Percentiles rank a stretch among this genome's conserved stretches.
Evolutionary conservation across 2,888 invertebrate genomes (phyloP).

Genomic region (Zaprionus lineosus): DNA sequence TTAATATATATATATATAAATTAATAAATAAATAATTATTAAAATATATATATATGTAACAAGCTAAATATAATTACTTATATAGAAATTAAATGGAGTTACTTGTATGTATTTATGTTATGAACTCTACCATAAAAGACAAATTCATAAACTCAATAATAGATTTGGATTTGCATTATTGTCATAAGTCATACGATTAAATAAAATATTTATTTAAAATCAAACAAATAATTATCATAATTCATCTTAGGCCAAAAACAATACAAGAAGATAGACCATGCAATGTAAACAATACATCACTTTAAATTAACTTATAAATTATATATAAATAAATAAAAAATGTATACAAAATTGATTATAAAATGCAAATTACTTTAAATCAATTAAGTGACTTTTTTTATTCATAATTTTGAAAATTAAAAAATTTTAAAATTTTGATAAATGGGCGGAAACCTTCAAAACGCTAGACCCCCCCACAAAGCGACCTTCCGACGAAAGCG

Average conservation of each 20-base stretch:
- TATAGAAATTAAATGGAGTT: constrained; percentile 31
- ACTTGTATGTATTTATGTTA: constrained; percentile 42
- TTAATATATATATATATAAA: constrained; percentile 14
- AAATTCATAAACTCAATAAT: constrained; percentile 8
- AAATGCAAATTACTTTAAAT: constrained; percentile 1
- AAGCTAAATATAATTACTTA: too few relatives aligned
- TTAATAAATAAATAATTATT: constrained; percentile 5
- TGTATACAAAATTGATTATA: constrained; percentile 36
- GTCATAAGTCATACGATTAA: constrained; percentile 37
- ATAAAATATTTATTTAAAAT: constrained; percentile 20
- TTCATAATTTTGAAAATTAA: too few relatives aligned
- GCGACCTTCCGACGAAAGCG: too few relatives aligned
- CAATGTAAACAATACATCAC: constrained; percentile 67
- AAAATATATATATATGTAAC: constrained; percentile 4
- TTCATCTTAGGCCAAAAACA: constrained; percentile 48
- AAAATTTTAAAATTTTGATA: too few relatives aligned
- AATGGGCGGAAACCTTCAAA: too few relatives aligned
- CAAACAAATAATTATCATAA: constrained; percentile 9
- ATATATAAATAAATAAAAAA: constrained; percentile 54
- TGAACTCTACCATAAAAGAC: constrained; percentile 12
- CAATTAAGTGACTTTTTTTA: too few relatives aligned
- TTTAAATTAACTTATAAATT: constrained; percentile 64
- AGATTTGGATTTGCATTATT: constrained; percentile 32
- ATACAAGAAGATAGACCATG: constrained; percentile 27
- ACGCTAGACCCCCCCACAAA: too few relatives aligned